Evolutionary conservation across 35 echinoderm and acorn worm genomes (phyloP), one percentile per base, ranked within the genome.

Genomic region (Stichopus chloronotus): DNA sequence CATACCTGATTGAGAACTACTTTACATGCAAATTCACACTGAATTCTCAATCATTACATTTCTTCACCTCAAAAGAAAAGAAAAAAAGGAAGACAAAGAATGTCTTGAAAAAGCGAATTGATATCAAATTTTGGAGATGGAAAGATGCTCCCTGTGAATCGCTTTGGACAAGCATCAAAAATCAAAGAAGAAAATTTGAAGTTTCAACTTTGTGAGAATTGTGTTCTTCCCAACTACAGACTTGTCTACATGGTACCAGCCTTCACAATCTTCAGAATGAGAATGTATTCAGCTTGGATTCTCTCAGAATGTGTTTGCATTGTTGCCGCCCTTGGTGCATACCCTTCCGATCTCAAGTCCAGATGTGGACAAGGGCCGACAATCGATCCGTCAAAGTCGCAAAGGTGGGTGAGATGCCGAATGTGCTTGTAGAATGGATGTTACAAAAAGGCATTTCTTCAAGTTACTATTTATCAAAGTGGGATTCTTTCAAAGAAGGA

Each of bases 241-340:
- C 94, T 93, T 30, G 76, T 86, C 7, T 99, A 95, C 93, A 95
- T 95, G 92, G 90, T 99, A 13, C 92, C 92, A 10, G 80, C 96
- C 22, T 94, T 96, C 61, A 87, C 92, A 10, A 63, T 95, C 43
- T 95, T 96, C 79, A 81, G 95, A 10, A 92, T 93, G 53, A 91
- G 93, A 19, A 94, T 96, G 93, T 99, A 94, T 52, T 86, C 91
- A 57, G 95, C 95, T 24, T 96, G 95, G 97, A 82, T 99, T 12
- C 90, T 95, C 17, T 90, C 95, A 56, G 97, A 99, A 72, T 95
- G 95, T 92, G 97, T 99, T 13, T 99, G 97, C 72, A 95, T 99
- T 30, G 86, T 86, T 9, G 93, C 97, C 23, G 91, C 92, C 25
- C 68, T 99, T 53, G 97, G 95, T 56, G 95, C 97, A 14, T 99